A percentile compares a stretch with the other conserved stretches of the same genome.
phyloP scores from a whole-genome alignment of 2,888 invertebrate species.

The Apamea anceps region DNA sequence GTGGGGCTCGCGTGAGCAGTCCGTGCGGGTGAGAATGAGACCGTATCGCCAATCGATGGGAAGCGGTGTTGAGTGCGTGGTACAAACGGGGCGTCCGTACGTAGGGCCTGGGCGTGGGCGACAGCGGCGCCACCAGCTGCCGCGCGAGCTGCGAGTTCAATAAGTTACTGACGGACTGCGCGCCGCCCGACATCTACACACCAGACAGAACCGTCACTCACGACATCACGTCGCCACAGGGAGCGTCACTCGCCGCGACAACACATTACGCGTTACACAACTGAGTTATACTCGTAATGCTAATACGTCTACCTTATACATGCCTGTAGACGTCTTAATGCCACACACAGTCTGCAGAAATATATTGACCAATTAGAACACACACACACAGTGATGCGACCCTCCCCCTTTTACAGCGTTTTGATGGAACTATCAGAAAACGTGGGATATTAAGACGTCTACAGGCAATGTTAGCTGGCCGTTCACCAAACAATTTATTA shows the following conservation, averaged over 20 bases:
- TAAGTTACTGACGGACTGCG: slow-evolving; percentile 84
- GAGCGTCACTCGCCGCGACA: slow-evolving; percentile 13
- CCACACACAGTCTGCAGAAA: slow-evolving; percentile 1
- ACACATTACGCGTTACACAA: slow-evolving; percentile 36
- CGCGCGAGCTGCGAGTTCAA: slow-evolving; percentile 91
- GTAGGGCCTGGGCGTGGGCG: slow-evolving; percentile 88
- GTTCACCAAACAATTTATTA: slow-evolving; percentile 26
- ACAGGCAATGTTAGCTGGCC: slow-evolving; percentile 1
- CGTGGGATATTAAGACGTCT: slow-evolving; percentile 6
- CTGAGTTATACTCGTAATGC: slow-evolving; percentile 13
- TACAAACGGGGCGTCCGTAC: slow-evolving; percentile 90
- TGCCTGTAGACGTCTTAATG: slow-evolving; percentile 4
- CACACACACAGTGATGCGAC: no score
- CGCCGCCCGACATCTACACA: slow-evolving; percentile 84
- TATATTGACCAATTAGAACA: neutral
- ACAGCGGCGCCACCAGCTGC: slow-evolving; percentile 91
- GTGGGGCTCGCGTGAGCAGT: slow-evolving; percentile 65
- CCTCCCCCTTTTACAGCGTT: neutral
- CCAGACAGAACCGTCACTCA: slow-evolving; percentile 73
- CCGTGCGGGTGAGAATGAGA: slow-evolving; percentile 78
- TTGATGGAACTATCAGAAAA: neutral
- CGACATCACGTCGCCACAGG: slow-evolving; percentile 26
- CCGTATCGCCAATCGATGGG: slow-evolving; percentile 84
- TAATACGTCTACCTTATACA: slow-evolving; percentile 4
- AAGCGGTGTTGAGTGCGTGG: slow-evolving; percentile 90